phyloP scores from a whole-genome alignment of 2,797 vertebrate genomes.

The Nannoperca australis region DNA sequence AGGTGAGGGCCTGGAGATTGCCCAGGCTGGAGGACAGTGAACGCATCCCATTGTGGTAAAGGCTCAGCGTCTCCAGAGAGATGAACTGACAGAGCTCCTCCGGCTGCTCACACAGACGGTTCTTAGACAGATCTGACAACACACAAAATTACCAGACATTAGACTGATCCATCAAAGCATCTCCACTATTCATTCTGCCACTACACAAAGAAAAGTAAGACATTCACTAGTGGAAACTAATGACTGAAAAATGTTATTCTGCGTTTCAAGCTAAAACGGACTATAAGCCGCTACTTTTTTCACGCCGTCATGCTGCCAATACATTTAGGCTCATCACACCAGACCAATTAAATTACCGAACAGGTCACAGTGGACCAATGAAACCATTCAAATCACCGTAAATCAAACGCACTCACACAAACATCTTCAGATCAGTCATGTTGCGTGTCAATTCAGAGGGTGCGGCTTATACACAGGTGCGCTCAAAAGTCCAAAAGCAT shows the following conservation, averaged over 20 bases:
- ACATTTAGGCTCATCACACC: too few relatives aligned
- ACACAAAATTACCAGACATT: slow-evolving; percentile 8
- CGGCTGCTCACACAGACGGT: slow-evolving; percentile 92
- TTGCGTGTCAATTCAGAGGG: too few relatives aligned
- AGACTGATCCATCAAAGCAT: background rate
- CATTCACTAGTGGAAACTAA: background rate
- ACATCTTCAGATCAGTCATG: too few relatives aligned
- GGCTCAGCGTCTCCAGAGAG: slow-evolving; percentile 92
- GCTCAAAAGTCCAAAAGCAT: too few relatives aligned
- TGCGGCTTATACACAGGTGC: too few relatives aligned
- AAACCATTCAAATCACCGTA: too few relatives aligned
- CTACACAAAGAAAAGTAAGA: background rate
- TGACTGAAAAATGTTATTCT: background rate
- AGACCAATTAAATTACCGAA: too few relatives aligned
- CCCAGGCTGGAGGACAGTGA: slow-evolving; percentile 87
- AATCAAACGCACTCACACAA: too few relatives aligned
- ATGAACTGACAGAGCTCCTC: slow-evolving; percentile 92
- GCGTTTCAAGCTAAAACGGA: background rate
- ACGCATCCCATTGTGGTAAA: slow-evolving; percentile 96
- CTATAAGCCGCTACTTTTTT: too few relatives aligned
- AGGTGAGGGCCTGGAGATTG: slow-evolving; percentile 93
- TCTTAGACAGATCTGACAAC: slow-evolving; percentile 90
- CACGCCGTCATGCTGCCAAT: too few relatives aligned
- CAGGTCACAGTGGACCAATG: too few relatives aligned
- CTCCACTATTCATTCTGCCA: background rate